Evolutionary conservation across 2,113 vertebrate genomes (phyloP).

Genomic region (Oryzias melastigma): DNA sequence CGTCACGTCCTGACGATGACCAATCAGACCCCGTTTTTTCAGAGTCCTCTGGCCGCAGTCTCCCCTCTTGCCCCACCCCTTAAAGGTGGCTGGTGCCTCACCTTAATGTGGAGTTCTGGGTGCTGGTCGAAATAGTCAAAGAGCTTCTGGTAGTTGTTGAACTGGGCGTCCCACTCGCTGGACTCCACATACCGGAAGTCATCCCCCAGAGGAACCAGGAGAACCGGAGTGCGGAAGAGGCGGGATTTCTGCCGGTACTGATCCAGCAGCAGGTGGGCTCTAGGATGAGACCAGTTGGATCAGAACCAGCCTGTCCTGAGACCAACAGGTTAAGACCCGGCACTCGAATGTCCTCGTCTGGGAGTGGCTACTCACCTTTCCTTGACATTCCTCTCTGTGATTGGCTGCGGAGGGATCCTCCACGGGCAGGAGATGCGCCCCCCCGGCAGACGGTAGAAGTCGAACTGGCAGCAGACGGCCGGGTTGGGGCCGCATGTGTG

Average conservation of each 20-base stretch:
- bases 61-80: background rate
- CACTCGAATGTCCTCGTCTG: no score
- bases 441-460: slow-evolving; percentile 91
- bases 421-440: slow-evolving; percentile 88
- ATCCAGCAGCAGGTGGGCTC: slow-evolving; percentile 87
- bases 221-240: slow-evolving; percentile 87
- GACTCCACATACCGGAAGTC: slow-evolving; percentile 89
- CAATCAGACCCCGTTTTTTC: no score
- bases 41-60: background rate
- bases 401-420: slow-evolving; percentile 86
- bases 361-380: slow-evolving; percentile 75
- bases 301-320: background rate
- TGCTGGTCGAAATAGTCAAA: slow-evolving; percentile 90
- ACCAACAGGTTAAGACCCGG: no score
- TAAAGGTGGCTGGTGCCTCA: slow-evolving; percentile 41
- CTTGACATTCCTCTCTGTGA: slow-evolving; percentile 84
- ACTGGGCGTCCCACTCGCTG: slow-evolving; percentile 91
- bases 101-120: slow-evolving; percentile 86
- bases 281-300: slow-evolving; percentile 38
- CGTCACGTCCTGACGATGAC: no score
- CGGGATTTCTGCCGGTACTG: slow-evolving; percentile 95
- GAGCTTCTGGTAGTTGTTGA: slow-evolving; percentile 89
- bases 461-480: slow-evolving; percentile 94
- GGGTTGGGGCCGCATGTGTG: slow-evolving; percentile 96
- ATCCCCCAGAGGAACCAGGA: slow-evolving; percentile 87